A percentile compares a stretch with the other conserved stretches of the same genome.
phyloP scores from a whole-genome alignment of 2,113 vertebrate genomes.

The Rhea pennata region DNA sequence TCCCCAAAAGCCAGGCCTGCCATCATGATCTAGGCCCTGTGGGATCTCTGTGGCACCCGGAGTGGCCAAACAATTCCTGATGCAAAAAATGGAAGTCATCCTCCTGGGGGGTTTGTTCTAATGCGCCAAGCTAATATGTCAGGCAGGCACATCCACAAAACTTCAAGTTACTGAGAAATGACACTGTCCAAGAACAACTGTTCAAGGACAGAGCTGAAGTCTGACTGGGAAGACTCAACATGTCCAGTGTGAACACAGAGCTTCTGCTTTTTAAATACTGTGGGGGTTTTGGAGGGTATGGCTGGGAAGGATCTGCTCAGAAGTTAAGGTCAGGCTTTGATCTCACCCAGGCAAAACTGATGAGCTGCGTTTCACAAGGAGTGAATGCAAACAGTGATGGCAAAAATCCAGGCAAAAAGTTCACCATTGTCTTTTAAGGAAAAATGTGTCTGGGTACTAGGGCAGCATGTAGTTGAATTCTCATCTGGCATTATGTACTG shows the following conservation, averaged over 20 bases:
- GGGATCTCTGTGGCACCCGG: neutral
- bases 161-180: neutral
- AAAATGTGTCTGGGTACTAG: neutral
- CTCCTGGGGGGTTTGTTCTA: neutral
- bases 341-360: neutral
- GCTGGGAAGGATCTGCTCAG: neutral
- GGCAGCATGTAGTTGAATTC: neutral
- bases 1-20: neutral
- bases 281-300: neutral
- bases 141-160: neutral
- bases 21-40: neutral
- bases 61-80: neutral
- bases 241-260: neutral
- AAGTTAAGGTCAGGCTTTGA: neutral
- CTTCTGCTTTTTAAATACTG: neutral
- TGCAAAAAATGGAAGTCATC: neutral
- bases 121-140: neutral
- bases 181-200: neutral
- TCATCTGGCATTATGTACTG: neutral
- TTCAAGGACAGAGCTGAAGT: neutral
- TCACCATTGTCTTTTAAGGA: neutral
- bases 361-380: neutral
- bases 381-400: neutral
- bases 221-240: neutral
- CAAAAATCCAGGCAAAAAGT: neutral